Evolutionary conservation across 2,797 vertebrate species (phyloP), one percentile per base, ranked within the genome.

Genomic region (Ctenosaura bakeri): DNA sequence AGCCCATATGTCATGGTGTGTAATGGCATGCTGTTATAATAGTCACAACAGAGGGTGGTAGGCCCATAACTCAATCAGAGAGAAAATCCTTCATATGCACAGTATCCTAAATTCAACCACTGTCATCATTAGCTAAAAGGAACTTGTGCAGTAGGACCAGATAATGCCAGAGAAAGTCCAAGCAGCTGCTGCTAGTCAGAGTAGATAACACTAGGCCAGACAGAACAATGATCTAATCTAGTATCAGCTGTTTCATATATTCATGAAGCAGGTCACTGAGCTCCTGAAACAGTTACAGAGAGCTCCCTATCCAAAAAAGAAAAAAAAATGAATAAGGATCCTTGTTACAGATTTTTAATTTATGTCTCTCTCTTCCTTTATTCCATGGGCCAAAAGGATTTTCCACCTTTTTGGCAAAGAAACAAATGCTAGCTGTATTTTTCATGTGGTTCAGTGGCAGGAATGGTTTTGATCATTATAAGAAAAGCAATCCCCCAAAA

Each of bases 391-490:
- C 92, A 92, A 92, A 85, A 88, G 89, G 90, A 64, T 88, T 87
- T 87, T 95, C 94, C 79, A 93, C 94, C 93, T 95, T 93, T 95
- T 93, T 94, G 95, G 94, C 94, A 90, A 59, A 87, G 87, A 88
- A 88, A 85, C 91, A 94, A 95, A 92, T 92, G 56, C 29, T 86
- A 81, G 85, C 66, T 89, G 86, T 50, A 90, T 96, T 96, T 90
- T 94, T 93, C 88, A 90, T 95, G 92, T 94, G 95, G 94, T 95
- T 97, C 93, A 94, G 92, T 92, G 86, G 91, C 94, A 92, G 90
- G 92, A 94, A 91, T 94, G 92, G 87, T 96, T 97, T 96, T 94
- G 91, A 96, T 96, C 92, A 92, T 94, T 89, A 93, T 96, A 94
- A 96, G 92, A 90, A 91, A 95, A 96, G 93, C 87, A 95, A 96